Percentiles rank a stretch among this genome's conserved stretches.
phyloP scores from a whole-genome alignment of 2,113 vertebrate species.

The Tenebrosternarchus preto region DNA sequence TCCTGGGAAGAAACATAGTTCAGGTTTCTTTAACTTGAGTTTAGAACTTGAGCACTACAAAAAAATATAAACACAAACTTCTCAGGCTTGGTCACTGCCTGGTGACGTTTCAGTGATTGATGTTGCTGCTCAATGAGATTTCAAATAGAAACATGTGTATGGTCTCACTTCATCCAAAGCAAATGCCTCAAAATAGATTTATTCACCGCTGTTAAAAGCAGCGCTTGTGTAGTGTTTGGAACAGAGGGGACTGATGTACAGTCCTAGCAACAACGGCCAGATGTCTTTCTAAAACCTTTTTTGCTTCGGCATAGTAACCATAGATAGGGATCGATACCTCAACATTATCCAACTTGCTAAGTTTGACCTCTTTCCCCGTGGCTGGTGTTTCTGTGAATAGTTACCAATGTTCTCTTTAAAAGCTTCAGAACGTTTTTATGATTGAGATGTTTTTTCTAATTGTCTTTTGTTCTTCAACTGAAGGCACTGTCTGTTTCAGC shows the following conservation, averaged over 20 bases:
- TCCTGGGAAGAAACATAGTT: constrained; percentile 68
- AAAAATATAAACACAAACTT: constrained; percentile 44
- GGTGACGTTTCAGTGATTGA: constrained; percentile 40
- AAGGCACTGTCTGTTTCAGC: constrained; percentile 52
- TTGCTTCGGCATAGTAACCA: neutral
- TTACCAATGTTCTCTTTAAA: constrained; percentile 1
- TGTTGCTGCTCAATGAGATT: constrained; percentile 46
- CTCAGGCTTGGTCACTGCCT: constrained; percentile 26
- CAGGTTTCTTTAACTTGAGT: constrained; percentile 63
- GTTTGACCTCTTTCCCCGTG: neutral
- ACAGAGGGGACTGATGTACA: neutral
- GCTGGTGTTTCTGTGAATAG: neutral
- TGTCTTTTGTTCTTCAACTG: constrained; percentile 51
- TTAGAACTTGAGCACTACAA: constrained; percentile 48
- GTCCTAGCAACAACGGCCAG: constrained; percentile 12
- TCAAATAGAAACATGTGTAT: constrained; percentile 48
- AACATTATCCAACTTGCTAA: neutral
- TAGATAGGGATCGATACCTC: constrained; percentile 20
- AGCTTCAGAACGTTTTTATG: no score
- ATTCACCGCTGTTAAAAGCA: constrained; percentile 30
- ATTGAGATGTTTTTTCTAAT: constrained; percentile 21
- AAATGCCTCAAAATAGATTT: constrained; percentile 41
- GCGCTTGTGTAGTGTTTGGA: constrained; percentile 4
- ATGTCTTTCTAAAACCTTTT: neutral
- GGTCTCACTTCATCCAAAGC: constrained; percentile 28